phyloP scores from a whole-genome alignment of 2,113 vertebrate genomes.

The Bathybates hornii region DNA sequence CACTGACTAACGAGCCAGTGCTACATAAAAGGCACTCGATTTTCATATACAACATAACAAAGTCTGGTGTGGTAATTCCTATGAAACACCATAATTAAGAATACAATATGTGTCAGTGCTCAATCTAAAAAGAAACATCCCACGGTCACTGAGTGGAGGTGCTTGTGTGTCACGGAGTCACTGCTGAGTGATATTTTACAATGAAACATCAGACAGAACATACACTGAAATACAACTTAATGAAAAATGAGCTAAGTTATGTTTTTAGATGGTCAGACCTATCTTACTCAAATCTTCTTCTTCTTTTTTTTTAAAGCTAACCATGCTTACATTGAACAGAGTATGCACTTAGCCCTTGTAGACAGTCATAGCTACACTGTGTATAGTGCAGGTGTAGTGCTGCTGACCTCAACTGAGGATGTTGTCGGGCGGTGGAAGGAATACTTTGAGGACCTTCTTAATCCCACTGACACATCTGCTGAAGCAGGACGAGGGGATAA shows the following conservation, averaged over 20 bases:
- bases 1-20: not conserved
- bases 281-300: not conserved
- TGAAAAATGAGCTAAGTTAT: not conserved
- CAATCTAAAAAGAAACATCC: not conserved
- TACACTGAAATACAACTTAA: not conserved
- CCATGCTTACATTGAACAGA: not conserved
- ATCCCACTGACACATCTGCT: not conserved
- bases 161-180: accelerated
- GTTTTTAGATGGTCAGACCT: not conserved
- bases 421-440: not conserved
- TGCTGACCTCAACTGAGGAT: not conserved
- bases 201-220: not conserved
- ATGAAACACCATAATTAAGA: not conserved
- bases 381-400: not conserved
- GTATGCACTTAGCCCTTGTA: not conserved
- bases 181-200: not conserved
- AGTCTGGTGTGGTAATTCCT: not conserved
- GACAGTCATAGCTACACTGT: not conserved
- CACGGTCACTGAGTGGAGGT: not conserved
- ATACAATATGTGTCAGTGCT: not conserved
- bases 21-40: not conserved
- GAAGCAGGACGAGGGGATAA: accelerated
- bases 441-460: not conserved
- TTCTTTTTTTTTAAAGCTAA: not conserved
- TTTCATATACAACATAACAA: not conserved